Evolutionary conservation across 2,113 vertebrate species (phyloP).

Genomic region (Podocnemis expansa): DNA sequence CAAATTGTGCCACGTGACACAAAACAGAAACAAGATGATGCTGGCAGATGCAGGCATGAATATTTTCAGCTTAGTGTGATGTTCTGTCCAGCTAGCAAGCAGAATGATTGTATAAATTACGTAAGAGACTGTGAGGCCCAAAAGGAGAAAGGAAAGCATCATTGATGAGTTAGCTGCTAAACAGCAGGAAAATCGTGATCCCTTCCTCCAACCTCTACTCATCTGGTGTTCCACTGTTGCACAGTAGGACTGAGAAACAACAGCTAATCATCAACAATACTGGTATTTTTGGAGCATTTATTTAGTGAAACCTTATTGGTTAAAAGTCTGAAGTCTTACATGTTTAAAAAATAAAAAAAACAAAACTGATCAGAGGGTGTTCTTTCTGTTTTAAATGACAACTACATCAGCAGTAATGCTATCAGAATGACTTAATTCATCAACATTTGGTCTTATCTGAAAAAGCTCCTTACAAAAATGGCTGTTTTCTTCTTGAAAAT

Average conservation of each 20-base stretch:
- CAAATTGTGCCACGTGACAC: neutral
- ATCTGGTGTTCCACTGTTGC: neutral
- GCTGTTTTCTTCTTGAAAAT: slow-evolving; percentile 18
- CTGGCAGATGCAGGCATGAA: neutral
- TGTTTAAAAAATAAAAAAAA: neutral
- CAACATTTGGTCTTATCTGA: slow-evolving; percentile 28
- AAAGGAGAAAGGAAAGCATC: neutral
- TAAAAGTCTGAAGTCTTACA: neutral
- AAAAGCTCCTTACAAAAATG: slow-evolving; percentile 9
- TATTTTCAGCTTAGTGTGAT: neutral
- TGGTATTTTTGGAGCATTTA: neutral
- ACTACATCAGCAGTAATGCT: slow-evolving; percentile 3
- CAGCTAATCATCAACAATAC: neutral
- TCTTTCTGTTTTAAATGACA: slow-evolving; percentile 26
- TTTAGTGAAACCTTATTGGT: neutral
- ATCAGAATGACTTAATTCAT: slow-evolving; percentile 8
- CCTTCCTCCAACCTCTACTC: neutral
- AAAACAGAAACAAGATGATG: neutral
- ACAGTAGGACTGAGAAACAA: neutral
- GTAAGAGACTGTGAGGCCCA: neutral
- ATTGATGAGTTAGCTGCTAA: neutral
- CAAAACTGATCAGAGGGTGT: neutral
- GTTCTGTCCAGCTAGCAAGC: neutral
- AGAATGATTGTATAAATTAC: neutral
- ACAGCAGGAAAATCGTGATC: neutral